Conservation (phyloP, 2,113 vertebrate species). For the Hippocampus abdominalis region DNA sequence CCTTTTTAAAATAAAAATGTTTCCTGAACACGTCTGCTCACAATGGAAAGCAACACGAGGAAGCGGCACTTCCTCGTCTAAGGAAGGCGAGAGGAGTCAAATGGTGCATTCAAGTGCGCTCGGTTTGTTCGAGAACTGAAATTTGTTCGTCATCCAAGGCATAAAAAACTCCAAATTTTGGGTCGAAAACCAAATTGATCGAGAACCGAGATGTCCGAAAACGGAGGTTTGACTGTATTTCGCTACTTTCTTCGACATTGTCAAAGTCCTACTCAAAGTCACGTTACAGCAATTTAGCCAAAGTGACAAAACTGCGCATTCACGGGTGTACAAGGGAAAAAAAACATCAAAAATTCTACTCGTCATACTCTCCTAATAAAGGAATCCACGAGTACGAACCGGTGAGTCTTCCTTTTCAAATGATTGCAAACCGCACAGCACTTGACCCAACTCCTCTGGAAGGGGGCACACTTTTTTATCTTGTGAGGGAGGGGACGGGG, state of each 20-base stretch:
- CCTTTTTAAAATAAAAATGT: too few species aligned
- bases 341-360: background rate
- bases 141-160: too few species aligned
- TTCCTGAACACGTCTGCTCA: too few species aligned
- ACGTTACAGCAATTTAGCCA: background rate
- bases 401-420: conserved; percentile 42
- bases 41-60: too few species aligned
- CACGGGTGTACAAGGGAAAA: background rate
- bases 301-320: background rate
- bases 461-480: conserved; percentile 43
- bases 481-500: conserved; percentile 15
- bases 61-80: too few species aligned
- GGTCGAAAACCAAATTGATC: too few species aligned
- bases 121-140: too few species aligned
- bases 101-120: too few species aligned
- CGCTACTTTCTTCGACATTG: background rate
- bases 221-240: too few species aligned
- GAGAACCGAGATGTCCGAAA: too few species aligned
- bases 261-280: background rate
- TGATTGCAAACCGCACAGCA: conserved; percentile 62
- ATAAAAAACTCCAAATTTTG: too few species aligned
- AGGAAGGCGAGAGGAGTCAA: too few species aligned
- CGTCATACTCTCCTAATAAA: conserved; percentile 4
- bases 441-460: conserved; percentile 54
- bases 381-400: conserved; percentile 50